These are phyloP conservation scores for Pangasianodon gigas DNA, from an alignment of 2,113 vertebrate species.

Conservation along the genomic window DNA sequence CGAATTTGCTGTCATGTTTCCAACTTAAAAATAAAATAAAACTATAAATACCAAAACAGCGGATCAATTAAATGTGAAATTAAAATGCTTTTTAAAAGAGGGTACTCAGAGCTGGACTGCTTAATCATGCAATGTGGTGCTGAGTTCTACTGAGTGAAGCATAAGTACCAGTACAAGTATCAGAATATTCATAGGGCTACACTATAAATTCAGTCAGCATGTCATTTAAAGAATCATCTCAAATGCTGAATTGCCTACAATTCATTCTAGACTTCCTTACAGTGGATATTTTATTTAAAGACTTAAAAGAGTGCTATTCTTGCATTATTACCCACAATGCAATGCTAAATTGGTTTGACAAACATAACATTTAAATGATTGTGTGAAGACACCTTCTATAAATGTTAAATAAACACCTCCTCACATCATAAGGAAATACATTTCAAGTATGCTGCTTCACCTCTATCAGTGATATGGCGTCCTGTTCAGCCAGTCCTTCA, in stretches of 20 bases:
- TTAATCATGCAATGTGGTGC: neutral
- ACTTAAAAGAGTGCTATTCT: neutral
- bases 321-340: neutral
- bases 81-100: neutral
- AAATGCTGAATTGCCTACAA: neutral
- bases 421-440: neutral
- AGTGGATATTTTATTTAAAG: neutral
- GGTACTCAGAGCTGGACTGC: neutral
- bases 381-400: neutral
- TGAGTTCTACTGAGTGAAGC: neutral
- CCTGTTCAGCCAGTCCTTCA: conserved; percentile 71
- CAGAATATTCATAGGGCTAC: neutral
- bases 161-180: too few species aligned
- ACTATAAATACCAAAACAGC: neutral
- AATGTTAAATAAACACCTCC: neutral
- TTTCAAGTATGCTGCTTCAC: conserved; percentile 48
- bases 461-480: conserved; percentile 73
- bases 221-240: neutral
- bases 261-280: neutral
- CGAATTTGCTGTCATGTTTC: neutral
- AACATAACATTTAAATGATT: neutral
- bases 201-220: neutral
- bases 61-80: neutral
- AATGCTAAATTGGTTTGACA: neutral
- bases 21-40: neutral